A percentile compares a stretch with the other conserved stretches of the same genome.
phyloP scores from a whole-genome alignment of 2,797 vertebrate genomes.

The Gouania willdenowi region DNA sequence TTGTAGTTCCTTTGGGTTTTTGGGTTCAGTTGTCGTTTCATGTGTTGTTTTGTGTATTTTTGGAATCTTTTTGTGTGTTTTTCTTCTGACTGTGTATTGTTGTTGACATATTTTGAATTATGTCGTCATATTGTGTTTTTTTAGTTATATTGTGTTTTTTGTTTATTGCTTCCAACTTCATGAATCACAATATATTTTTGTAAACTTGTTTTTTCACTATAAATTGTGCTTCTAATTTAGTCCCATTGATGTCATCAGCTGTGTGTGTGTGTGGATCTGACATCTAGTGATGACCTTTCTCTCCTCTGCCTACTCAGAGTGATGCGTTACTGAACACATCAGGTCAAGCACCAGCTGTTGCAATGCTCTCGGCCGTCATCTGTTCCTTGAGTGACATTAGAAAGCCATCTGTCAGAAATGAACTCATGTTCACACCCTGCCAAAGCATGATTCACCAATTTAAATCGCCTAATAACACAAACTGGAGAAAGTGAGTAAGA shows the following conservation, averaged over 20 bases:
- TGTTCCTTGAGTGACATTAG: slow-evolving; percentile 43
- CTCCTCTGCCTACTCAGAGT: slow-evolving; percentile 15
- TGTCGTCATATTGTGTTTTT: too few relatives aligned
- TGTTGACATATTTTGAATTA: too few relatives aligned
- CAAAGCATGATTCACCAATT: slow-evolving; percentile 8
- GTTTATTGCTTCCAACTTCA: too few relatives aligned
- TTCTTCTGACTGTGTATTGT: too few relatives aligned
- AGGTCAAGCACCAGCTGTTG: slow-evolving; percentile 51
- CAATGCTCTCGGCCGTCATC: slow-evolving; percentile 47
- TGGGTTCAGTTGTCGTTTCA: too few relatives aligned
- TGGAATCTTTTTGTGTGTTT: too few relatives aligned
- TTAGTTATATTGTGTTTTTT: too few relatives aligned
- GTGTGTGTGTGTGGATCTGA: slow-evolving; percentile 12
- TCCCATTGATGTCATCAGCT: slow-evolving; percentile 27
- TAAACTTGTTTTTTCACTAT: too few relatives aligned
- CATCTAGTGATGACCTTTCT: slow-evolving; percentile 42
- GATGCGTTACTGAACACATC: too few relatives aligned
- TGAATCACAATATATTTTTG: too few relatives aligned
- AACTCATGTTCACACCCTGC: slow-evolving; percentile 18
- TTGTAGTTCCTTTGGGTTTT: too few relatives aligned
- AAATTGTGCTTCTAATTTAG: slow-evolving; percentile 30
- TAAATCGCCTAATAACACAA: slow-evolving; percentile 6
- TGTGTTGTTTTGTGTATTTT: too few relatives aligned
- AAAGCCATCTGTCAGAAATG: slow-evolving; percentile 48
- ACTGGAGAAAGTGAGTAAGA: background rate